Percentiles rank a stretch among this genome's conserved stretches.
Evolutionary conservation across 2,113 vertebrate genomes (phyloP).

Genomic region (Pygoscelis antarcticus): DNA sequence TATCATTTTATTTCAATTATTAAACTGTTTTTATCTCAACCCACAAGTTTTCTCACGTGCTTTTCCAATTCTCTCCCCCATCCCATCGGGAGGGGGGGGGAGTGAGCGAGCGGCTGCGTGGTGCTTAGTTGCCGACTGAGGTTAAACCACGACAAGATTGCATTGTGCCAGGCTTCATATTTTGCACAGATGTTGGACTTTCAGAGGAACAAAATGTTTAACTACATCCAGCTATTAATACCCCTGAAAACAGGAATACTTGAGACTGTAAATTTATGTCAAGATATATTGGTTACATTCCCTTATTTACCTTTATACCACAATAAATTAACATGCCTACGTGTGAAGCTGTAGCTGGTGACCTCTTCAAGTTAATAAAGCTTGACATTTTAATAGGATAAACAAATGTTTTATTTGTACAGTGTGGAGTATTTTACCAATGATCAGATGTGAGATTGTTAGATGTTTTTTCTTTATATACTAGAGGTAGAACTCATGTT

Average conservation of each 20-base stretch:
- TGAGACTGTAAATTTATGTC: background rate
- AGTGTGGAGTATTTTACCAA: conserved; percentile 12
- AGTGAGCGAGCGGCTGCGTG: too few species aligned
- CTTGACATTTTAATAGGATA: conserved; percentile 62
- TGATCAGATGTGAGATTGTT: conserved; percentile 34
- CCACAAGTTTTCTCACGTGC: too few species aligned
- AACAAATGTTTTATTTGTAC: conserved; percentile 64
- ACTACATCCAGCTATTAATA: background rate
- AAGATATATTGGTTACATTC: background rate
- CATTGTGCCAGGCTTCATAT: background rate
- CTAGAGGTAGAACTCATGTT: conserved; percentile 2
- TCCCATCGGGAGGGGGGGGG: too few species aligned
- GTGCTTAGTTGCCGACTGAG: too few species aligned
- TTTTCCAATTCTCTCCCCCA: too few species aligned
- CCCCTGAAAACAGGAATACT: background rate
- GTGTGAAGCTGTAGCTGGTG: background rate
- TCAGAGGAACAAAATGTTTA: background rate
- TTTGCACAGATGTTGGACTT: background rate
- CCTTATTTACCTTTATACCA: conserved; percentile 26
- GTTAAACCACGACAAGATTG: too few species aligned
- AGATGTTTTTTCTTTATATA: conserved; percentile 35
- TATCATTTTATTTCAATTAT: too few species aligned
- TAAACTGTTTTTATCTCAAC: too few species aligned
- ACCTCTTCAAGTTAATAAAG: conserved; percentile 60
- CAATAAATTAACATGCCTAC: conserved; percentile 12